Conservation (phyloP, 2,888 invertebrate species). For the Protonemura montana region DNA sequence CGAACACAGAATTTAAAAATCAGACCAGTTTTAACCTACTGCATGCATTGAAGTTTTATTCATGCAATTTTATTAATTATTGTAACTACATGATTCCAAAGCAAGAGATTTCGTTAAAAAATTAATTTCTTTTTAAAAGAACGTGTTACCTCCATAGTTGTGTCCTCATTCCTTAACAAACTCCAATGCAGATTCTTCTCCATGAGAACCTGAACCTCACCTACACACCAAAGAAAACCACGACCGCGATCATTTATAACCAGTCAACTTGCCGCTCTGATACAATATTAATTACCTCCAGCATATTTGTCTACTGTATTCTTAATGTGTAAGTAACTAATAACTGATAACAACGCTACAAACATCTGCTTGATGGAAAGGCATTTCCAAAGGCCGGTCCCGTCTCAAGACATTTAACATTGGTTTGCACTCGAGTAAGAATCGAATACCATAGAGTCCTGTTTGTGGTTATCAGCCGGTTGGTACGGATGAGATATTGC, state of each 20-base stretch:
- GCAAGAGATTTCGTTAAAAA: not conserved
- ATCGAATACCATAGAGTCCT: not conserved
- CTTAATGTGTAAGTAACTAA: conserved; percentile 12
- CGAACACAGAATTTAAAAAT: too few relatives aligned
- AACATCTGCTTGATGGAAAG: not conserved
- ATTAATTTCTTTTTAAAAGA: not conserved
- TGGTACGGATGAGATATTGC: not conserved
- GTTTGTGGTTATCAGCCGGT: not conserved
- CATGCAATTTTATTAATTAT: too few relatives aligned
- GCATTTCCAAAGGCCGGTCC: not conserved
- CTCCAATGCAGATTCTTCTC: not conserved
- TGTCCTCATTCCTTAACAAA: too few relatives aligned
- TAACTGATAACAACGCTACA: not conserved
- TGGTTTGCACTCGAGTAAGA: not conserved
- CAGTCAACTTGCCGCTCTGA: not conserved
- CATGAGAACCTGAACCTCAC: not conserved
- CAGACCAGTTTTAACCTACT: too few relatives aligned
- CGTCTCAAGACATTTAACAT: not conserved
- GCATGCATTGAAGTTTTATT: too few relatives aligned
- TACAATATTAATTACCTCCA: conserved; percentile 12
- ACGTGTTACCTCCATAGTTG: too few relatives aligned
- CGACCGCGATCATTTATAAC: not conserved
- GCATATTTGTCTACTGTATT: not conserved
- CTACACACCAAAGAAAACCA: not conserved
- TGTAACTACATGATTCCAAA: too few relatives aligned